phyloP scores from a whole-genome alignment of 2,113 vertebrate genomes.

The Alosa alosa region DNA sequence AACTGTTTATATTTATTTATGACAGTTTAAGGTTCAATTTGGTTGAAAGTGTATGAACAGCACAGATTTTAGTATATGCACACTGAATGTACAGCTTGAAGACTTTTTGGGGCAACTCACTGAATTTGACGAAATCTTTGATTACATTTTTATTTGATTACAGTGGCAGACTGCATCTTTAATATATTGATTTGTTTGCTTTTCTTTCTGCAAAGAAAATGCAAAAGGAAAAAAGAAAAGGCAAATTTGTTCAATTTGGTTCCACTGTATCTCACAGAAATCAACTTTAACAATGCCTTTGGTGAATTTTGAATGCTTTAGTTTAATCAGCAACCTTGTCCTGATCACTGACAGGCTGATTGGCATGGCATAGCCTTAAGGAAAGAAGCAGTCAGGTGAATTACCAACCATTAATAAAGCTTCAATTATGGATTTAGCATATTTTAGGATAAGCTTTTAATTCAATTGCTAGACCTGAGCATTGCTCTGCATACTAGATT shows the following conservation, averaged over 20 bases:
- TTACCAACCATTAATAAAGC: constrained; percentile 36
- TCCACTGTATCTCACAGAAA: neutral
- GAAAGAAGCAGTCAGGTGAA: constrained; percentile 55
- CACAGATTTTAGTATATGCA: neutral
- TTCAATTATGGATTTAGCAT: constrained; percentile 52
- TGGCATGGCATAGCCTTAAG: constrained; percentile 52
- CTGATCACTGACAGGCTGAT: constrained; percentile 45
- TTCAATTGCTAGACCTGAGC: constrained; percentile 45
- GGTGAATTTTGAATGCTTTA: neutral
- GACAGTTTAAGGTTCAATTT: neutral
- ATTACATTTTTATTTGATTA: no score
- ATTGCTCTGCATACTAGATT: constrained; percentile 52
- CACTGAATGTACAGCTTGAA: neutral
- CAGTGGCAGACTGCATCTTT: no score
- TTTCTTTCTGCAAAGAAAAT: no score
- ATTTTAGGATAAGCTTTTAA: constrained; percentile 46
- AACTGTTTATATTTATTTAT: neutral
- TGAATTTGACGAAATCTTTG: no score
- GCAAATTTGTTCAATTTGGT: neutral
- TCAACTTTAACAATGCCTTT: neutral
- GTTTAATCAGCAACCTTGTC: constrained; percentile 26
- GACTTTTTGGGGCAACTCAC: no score
- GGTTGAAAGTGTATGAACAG: neutral
- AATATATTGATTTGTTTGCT: no score
- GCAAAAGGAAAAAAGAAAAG: neutral